Evolutionary conservation across 2,888 invertebrate genomes (phyloP), one percentile per base, ranked within the genome.

Genomic region (Lasioglossum pauxillum): DNA sequence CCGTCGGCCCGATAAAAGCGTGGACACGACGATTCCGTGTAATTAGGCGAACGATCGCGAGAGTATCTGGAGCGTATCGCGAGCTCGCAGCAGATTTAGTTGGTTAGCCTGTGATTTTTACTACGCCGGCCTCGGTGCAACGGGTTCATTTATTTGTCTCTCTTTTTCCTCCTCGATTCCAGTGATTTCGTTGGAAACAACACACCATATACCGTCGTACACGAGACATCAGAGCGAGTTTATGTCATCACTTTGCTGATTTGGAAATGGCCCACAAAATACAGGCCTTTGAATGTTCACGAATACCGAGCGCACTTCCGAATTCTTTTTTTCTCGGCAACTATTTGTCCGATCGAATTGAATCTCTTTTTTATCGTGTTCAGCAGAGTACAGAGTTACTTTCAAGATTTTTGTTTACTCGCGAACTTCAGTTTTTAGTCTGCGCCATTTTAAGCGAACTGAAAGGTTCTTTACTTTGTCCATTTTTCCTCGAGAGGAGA

Each of bases 21-120:
- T 69, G 35, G 69, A 69, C 35, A 69, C 69, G 12, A 23, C 69
- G 38, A 38, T 69, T 69, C 35, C n/a, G 38, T n/a, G 69, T 41
- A 69, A 69, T 69, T 69, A 41, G 69, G 67, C 67, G 67, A 35
- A 31, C 35, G 35, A 69, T 38, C 69, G 69, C 5, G 38, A 23
- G 69, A 67, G 31, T 35, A 67, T 67, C 35, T 67, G 23, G 35
- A 35, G 35, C 35, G 67, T 35, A 67, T 67, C 35, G 67, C 67
- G 35, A 67, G 35, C 67, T 67, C 23, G 67, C 67, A 67, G 35
- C 67, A 23, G 67, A 67, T 64, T 64, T 64, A 31, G 64, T 64
- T 64, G 64, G 64, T 16, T 16, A 31, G 64, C 31, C 7, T 31
- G 67, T 31, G 67, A 67, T 67, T 31, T 35, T 67, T 67, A 31